Percentiles rank a stretch among this genome's conserved stretches.
phyloP scores from a whole-genome alignment of 2,888 invertebrate genomes.

The Epistrophe eligans region DNA sequence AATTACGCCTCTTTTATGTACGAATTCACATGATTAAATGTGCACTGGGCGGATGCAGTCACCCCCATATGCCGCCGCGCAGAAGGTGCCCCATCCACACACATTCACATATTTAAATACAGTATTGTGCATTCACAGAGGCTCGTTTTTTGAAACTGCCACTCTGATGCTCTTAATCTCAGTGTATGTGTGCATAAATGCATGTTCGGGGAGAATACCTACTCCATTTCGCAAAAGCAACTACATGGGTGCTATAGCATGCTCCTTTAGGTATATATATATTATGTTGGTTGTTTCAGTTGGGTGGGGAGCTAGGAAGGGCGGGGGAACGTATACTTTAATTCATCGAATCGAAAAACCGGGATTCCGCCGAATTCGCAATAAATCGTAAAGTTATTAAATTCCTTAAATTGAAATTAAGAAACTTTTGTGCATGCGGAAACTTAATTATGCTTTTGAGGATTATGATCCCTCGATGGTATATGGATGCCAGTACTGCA shows the following conservation, averaged over 20 bases:
- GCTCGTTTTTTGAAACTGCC: conserved; percentile 39
- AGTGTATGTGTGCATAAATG: conserved; percentile 26
- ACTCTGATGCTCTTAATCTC: conserved; percentile 51
- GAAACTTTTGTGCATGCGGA: conserved; percentile 76
- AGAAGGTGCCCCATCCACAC: conserved; percentile 43
- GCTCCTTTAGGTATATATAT: neutral
- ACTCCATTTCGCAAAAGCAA: conserved; percentile 31
- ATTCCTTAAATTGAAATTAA: conserved; percentile 76
- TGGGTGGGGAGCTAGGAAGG: neutral
- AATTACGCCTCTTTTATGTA: conserved; percentile 76
- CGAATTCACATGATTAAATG: conserved; percentile 76
- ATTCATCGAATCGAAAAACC: conserved; percentile 75
- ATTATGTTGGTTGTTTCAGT: too few relatives aligned
- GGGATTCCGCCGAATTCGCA: conserved; percentile 71
- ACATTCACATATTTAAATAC: conserved; percentile 50
- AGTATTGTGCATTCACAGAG: conserved; percentile 55
- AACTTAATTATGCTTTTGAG: conserved; percentile 75
- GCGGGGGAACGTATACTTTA: conserved; percentile 42
- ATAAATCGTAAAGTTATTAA: conserved; percentile 76
- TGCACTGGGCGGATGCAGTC: conserved; percentile 44
- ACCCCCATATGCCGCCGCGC: conserved; percentile 44
- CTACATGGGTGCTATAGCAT: neutral
- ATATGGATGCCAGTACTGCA: conserved; percentile 1
- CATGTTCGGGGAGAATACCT: neutral
- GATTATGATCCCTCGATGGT: conserved; percentile 68